Conservation (phyloP, 2,888 invertebrate genomes). For the Apamea sordens region DNA sequence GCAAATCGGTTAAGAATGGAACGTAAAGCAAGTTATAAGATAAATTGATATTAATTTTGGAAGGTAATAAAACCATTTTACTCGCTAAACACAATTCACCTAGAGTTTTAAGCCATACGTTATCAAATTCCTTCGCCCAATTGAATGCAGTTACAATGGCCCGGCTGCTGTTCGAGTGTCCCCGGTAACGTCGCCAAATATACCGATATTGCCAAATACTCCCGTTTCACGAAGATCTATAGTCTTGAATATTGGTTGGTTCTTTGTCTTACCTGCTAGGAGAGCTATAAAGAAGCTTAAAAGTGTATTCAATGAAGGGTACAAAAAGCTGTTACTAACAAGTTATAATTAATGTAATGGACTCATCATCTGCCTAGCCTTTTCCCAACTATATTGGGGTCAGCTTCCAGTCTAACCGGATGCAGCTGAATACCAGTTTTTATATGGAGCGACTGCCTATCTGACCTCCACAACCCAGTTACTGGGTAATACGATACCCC, state of each 20-base stretch:
- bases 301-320: not conserved
- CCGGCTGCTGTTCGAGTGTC: not conserved
- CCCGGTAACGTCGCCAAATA: conserved; percentile 22
- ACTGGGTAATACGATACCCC: too few species aligned
- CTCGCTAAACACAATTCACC: not conserved
- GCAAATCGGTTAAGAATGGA: not conserved
- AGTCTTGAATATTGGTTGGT: conserved; percentile 19
- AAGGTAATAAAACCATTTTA: not conserved
- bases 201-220: conserved; percentile 34
- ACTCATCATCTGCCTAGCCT: too few species aligned
- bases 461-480: too few species aligned
- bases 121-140: conserved; percentile 16
- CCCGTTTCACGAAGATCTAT: not conserved
- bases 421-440: too few species aligned
- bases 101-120: not conserved
- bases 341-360: not conserved
- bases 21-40: not conserved
- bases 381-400: too few species aligned
- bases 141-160: conserved; percentile 31
- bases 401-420: too few species aligned
- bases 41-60: not conserved
- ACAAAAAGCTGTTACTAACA: not conserved
- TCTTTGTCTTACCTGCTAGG: not conserved
- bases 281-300: not conserved
- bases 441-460: too few species aligned